Conservation (phyloP, 2,797 vertebrate genomes). For the Tokudaia muenninki region DNA sequence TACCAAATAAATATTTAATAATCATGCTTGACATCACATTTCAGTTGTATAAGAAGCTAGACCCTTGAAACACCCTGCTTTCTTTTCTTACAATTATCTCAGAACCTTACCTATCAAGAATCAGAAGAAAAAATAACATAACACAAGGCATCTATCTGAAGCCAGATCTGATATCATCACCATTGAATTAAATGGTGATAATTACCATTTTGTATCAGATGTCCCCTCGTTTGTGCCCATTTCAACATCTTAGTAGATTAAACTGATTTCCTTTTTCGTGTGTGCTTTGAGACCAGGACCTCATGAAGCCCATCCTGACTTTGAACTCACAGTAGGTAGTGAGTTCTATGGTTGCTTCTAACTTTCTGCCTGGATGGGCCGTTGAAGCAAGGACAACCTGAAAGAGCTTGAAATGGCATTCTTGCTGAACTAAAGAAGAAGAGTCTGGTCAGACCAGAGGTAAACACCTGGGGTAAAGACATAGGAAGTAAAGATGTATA, state of each 20-base stretch:
- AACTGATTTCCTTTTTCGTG: neutral
- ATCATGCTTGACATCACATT: constrained; percentile 19
- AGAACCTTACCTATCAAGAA: neutral
- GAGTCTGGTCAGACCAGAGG: neutral
- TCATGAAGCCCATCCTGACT: neutral
- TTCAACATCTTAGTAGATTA: neutral
- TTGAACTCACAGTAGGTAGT: neutral
- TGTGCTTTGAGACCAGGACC: neutral
- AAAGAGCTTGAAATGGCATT: neutral
- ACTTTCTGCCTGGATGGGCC: neutral
- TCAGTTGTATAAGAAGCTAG: neutral
- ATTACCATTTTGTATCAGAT: neutral
- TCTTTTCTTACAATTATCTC: constrained; percentile 1
- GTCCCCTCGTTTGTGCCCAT: neutral
- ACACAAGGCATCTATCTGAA: neutral
- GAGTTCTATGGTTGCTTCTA: neutral
- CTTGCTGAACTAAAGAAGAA: neutral
- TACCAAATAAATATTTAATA: constrained; percentile 59
- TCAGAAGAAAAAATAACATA: neutral
- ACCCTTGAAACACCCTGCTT: neutral
- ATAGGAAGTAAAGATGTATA: neutral
- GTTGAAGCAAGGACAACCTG: neutral
- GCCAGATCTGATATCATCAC: neutral
- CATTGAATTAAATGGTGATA: neutral
- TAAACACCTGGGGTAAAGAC: neutral